Evolutionary conservation across 2,113 vertebrate genomes (phyloP), one percentile per base, ranked within the genome.

Genomic region (Callipepla californica): DNA sequence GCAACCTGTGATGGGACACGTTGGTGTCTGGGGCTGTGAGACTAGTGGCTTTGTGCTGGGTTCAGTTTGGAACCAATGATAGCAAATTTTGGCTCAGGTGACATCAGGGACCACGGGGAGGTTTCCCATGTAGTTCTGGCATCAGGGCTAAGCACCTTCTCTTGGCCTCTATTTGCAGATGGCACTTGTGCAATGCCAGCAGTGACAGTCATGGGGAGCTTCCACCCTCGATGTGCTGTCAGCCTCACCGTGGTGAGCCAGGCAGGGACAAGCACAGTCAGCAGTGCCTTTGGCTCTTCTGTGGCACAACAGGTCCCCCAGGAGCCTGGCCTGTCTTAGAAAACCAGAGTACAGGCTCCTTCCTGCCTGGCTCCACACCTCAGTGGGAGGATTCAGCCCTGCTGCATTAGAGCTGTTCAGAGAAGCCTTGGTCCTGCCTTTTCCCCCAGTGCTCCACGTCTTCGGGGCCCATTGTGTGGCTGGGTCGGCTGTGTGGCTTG

Each of bases 371-470:
- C 77, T 55, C n/a, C 82, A 85, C 47, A 18, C 21, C 1, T 3
- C 6, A 26, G 4, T 86, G 66, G 65, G 77, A 63, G 36, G 57
- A 61, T 75, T 61, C 73, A 87, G 36, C 77, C 68, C 70, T 36
- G 7, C 82, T 62, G 30, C 1, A 53, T 28, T 30, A 16, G 51
- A 53, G 51, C 26, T 53, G 51, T 28, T 26, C 26, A 15, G 51
- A 28, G 26, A 30, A 53, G 26, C 51, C 53, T 6, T 55, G 28
- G 53, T 10, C 17, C 38, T 84, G 18, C 38, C 63, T 59, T 25
- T 8, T 77, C 25, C 32, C 34, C 6, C 2, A 6, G 40, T 22
- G 12, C 17, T 53, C 58, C 32, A 5, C 0, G 0, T 57, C 55
- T 38, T 59, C 11, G 57, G 62, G 10, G 18, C 44, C 2, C 30